phyloP scores from a whole-genome alignment of 2,113 vertebrate genomes.

The Rhineura floridana region DNA sequence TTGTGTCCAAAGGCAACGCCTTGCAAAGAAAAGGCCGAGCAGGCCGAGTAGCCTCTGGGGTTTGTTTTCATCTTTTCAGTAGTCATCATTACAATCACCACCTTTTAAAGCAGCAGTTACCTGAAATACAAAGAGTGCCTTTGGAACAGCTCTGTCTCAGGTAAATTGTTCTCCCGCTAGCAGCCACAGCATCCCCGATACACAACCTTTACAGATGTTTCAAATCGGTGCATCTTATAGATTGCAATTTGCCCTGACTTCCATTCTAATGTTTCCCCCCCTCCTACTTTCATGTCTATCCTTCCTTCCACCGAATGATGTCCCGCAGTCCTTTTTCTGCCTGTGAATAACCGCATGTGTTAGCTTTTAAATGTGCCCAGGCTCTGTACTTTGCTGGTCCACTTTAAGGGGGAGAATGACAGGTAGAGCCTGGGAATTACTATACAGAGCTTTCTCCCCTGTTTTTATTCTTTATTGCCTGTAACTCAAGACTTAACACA shows the following conservation, averaged over 20 bases:
- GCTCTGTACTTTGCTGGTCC: too few species aligned
- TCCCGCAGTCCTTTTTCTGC: not conserved
- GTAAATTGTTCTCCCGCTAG: constrained; percentile 66
- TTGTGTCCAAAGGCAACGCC: constrained; percentile 92
- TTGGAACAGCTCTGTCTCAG: constrained; percentile 95
- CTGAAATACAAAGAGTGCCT: constrained; percentile 94
- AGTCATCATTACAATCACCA: constrained; percentile 91
- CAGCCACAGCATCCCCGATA: not conserved
- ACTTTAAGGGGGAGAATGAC: too few species aligned
- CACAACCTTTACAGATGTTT: not conserved
- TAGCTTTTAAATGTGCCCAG: too few species aligned
- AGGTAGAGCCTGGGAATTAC: too few species aligned
- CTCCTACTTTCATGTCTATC: not conserved
- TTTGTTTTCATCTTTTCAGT: constrained; percentile 97
- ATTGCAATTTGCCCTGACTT: not conserved
- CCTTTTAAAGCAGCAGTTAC: constrained; percentile 90
- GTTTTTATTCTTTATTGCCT: too few species aligned
- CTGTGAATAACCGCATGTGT: not conserved
- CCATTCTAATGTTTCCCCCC: not conserved
- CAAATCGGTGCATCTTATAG: not conserved
- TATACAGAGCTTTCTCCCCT: too few species aligned
- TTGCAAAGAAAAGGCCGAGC: constrained; percentile 93
- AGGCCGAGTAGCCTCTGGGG: constrained; percentile 92
- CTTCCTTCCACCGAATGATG: not conserved
- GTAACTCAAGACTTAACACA: too few species aligned